These are phyloP conservation scores for Eristalis arbustorum DNA, from an alignment of 2,888 invertebrate genomes.

Conservation along the genomic window DNA sequence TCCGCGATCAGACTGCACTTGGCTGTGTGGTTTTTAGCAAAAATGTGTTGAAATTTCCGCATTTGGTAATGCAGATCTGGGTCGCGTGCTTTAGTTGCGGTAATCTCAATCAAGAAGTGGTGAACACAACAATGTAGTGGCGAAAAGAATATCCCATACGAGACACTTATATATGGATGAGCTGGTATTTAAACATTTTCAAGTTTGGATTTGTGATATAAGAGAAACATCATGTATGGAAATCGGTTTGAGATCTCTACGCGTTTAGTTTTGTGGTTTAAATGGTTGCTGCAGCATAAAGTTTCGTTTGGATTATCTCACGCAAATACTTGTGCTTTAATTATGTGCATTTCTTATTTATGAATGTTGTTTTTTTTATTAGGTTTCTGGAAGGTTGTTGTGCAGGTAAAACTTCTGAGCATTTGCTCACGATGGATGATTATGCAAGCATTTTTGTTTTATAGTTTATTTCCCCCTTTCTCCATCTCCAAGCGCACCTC, in stretches of 20 bases:
- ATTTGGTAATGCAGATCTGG: conserved; percentile 35
- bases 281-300: conserved; percentile 31
- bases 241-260: neutral
- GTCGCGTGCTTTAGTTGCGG: conserved; percentile 14
- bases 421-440: conserved; percentile 30
- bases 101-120: neutral
- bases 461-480: neutral
- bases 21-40: neutral
- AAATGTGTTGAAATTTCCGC: conserved; percentile 48
- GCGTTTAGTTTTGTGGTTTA: neutral
- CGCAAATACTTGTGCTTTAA: conserved; percentile 1
- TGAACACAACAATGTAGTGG: neutral
- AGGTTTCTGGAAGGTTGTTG: neutral
- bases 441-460: conserved; percentile 17
- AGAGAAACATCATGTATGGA: neutral
- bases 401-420: neutral
- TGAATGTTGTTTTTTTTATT: conserved; percentile 15
- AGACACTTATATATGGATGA: neutral
- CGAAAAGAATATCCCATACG: neutral
- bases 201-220: neutral
- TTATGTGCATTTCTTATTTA: conserved; percentile 29
- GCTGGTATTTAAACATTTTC: neutral
- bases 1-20: neutral
- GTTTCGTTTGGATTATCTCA: neutral
- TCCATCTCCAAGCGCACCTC: neutral